Base-by-base conservation (phyloP, 2,888 invertebrate genomes). In the Bursaphelenchus okinawaensis region DNA sequence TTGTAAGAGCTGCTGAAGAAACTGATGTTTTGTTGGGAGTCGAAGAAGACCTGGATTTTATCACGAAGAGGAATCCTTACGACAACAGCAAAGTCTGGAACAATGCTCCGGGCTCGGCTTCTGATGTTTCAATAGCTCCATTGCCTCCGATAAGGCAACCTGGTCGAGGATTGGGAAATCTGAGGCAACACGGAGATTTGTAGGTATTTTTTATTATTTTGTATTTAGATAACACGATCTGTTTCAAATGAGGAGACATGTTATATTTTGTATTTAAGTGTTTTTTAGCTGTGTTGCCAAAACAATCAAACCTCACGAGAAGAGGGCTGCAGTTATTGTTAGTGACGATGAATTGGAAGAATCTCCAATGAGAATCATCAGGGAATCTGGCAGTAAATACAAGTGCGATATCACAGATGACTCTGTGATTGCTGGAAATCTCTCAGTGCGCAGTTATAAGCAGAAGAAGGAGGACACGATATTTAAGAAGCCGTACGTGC, bases 1-100 rank as follows among this genome's bases (percentile, higher is more conserved):
- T 56, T 28, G 56, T 56, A 16, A 22, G 56, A 16, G 56, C 56
- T 1, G 56, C 27, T 28, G 56, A 56, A n/a, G 56, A 56, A n/a
- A 24, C 56, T 24, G 56, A 56, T 24, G 56, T 56, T 27, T 40
- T 19, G 23, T 22, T 29, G 40, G 59, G 59, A 23, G 56, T 28
- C 8, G 56, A 24, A 24, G 56, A 56, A 24, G 56, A 56, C 26
- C 56, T 56, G 2, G 19, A 24, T 8, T 56, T 24, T 4, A 56
- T 56, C 20, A 56, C 56, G 26, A 19, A 27, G 22, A 56, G 26
- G 56, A 24, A 24, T 19, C 50, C 59, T n/a, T 29, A 28, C 22
- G 24, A 59, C 52, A 7, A 59, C 59, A 50, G 59, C 22, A 7
- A 8, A 1, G 20, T 22, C 16, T 59, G 59, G 40, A 59, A 51